Evolutionary conservation across 1,140 invertebrate genomes (phyloP), one percentile per base, ranked within the genome.

Genomic region (Heliconius himera): DNA sequence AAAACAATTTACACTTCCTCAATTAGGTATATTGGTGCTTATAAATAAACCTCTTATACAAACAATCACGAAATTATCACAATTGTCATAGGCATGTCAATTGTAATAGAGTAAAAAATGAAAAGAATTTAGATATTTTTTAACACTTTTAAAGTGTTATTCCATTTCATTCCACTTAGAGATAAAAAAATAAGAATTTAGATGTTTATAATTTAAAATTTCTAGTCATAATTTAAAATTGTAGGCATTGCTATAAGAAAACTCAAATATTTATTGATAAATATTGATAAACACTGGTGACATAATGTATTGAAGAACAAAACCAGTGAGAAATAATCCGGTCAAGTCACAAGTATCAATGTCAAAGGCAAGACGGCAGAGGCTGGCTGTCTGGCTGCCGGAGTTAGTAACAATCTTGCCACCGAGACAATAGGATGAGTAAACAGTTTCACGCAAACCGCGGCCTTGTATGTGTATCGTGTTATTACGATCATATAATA

Each of bases 391-490:
- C 66, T 79, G 46, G 49, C 41, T 46, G 41, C 60, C 56, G 66
- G 74, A 71, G 46, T 73, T 46, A 79, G 29, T 18, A 79, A 36
- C 73, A 75, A 75, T 36, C 36, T 66, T 29, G 41, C 60, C 60
- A 66, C 60, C 26, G 46, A 73, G 54, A 70, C 74, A 82, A 81
- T 72, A 72, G 76, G 73, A 84, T 83, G 80, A 79, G 78, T 79
- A 82, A 84, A 86, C 83, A 79, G 71, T 77, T 83, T 80, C 81
- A 84, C 86, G 82, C 75, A 85, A 85, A 84, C 56, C 26, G 56
- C 74, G 82, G 79, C 86, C 86, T 88, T 88, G 83, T 66, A 5
- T 66, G 26, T 83, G 81, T 46, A 66, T 29, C 36, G 41, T 41
- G 22, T 51, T 80, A 29, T 79, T 77, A 46, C 70, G 26, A 76